Base-by-base conservation (phyloP, 2,113 vertebrate species). In the Semnornis frantzii region DNA sequence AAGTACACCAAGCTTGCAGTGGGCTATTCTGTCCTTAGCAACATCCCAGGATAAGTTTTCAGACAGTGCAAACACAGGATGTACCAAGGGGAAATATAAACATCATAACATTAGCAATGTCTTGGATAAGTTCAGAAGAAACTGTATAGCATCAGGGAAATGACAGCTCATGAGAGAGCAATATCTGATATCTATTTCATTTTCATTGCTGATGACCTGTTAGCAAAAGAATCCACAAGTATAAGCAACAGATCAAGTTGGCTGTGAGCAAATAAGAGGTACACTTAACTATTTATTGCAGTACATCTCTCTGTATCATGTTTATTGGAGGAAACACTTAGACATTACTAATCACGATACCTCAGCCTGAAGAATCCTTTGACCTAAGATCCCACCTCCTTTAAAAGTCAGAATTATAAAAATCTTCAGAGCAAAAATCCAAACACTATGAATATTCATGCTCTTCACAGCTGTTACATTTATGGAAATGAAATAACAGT, bases 401-500 rank as follows among this genome's bases (percentile, higher is more conserved):
- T 48, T 46, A 90, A 95, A 94, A 91, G 70, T 88, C 80, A 91
- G 34, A 92, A 94, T 94, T 90, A 81, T 82, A 84, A 94, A 96
- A 92, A 83, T 79, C 87, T 82, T 76, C 58, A 66, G 42, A 90
- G 44, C 24, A 92, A 88, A 88, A 97, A 91, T 78, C 90, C 90
- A 92, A 96, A 97, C 95, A 92, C 37, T 81, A 74, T 97, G 92
- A 95, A 91, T 90, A 96, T 94, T 97, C 94, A 97, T 90, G 63
- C 44, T 60, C 46, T 86, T 89, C 79, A 97, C 91, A 94, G 95
- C 91, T 95, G 90, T 89, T 90, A 96, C 91, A 95, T 97, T 95
- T 85, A 95, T 88, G 96, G 96, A 95, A 89, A 97, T 96, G 76
- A 94, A 97, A 94, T 93, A 96, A 93, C 94, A 96, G 95, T 93